A percentile compares a stretch with the other conserved stretches of the same genome.
These are phyloP conservation scores for Cheilinus undulatus DNA, from an alignment of 2,113 vertebrate species.

Conservation along the genomic window DNA sequence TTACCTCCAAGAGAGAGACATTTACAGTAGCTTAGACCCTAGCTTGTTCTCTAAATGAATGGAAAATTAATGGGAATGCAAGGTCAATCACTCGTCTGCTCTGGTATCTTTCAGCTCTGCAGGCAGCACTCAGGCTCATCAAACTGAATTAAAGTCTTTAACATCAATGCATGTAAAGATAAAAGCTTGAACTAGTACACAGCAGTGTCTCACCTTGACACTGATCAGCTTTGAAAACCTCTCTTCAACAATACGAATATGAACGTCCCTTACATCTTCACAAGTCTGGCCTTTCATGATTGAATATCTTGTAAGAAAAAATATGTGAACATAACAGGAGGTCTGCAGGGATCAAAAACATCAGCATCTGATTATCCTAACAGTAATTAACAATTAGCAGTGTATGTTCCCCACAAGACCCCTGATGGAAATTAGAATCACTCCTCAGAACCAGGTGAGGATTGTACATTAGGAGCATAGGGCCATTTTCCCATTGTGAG, in stretches of 20 bases:
- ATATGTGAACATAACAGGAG: background rate
- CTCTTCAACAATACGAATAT: background rate
- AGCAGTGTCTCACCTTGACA: constrained; percentile 17
- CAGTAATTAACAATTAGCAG: background rate
- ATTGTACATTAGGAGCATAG: too few relatives aligned
- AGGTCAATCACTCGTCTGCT: constrained; percentile 48
- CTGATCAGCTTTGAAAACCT: background rate
- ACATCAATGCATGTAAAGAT: constrained; percentile 2
- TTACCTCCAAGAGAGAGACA: constrained; percentile 13
- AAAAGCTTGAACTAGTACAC: background rate
- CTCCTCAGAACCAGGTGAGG: background rate
- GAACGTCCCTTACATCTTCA: background rate
- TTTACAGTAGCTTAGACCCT: constrained; percentile 10
- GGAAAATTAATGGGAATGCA: constrained; percentile 1
- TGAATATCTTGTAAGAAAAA: background rate
- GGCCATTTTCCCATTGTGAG: too few relatives aligned
- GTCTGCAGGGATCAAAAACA: constrained; percentile 16
- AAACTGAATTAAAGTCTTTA: constrained; percentile 23
- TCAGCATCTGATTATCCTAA: background rate
- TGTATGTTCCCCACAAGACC: background rate
- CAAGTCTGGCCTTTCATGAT: background rate
- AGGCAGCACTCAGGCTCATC: constrained; percentile 11
- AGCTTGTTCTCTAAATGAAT: constrained; percentile 23
- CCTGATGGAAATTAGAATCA: background rate
- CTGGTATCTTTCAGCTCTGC: background rate